These are phyloP conservation scores for Clarias fuscus DNA, from an alignment of 2,797 vertebrate species.

Conservation along the genomic window DNA sequence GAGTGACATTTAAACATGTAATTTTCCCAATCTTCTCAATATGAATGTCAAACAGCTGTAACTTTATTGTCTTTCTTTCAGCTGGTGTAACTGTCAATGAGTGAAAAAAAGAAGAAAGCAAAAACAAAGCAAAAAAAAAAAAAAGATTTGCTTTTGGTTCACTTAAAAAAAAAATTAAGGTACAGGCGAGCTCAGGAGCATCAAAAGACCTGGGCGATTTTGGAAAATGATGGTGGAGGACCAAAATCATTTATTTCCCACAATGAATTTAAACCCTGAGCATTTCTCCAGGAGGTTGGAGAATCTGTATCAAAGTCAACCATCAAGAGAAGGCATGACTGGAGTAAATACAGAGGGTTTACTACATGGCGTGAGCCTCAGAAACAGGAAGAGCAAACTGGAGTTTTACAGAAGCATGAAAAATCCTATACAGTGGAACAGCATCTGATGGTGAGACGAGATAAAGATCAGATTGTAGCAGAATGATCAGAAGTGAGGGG, in stretches of 20 bases:
- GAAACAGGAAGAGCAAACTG: not conserved
- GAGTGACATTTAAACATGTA: too few relatives aligned
- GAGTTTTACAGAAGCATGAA: not conserved
- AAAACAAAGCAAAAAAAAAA: too few relatives aligned
- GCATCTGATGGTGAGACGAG: not conserved
- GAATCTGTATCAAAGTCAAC: not conserved
- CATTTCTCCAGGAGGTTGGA: not conserved
- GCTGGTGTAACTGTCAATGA: too few relatives aligned
- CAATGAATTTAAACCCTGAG: too few relatives aligned
- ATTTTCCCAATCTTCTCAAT: too few relatives aligned
- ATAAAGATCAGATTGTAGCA: not conserved
- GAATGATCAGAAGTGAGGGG: not conserved
- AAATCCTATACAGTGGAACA: not conserved
- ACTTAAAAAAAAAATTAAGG: not conserved
- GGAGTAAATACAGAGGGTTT: not conserved
- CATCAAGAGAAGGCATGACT: not conserved
- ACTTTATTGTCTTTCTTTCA: too few relatives aligned
- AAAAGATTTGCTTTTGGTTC: too few relatives aligned
- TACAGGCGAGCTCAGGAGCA: not conserved
- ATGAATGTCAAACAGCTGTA: too few relatives aligned
- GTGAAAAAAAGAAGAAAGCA: too few relatives aligned
- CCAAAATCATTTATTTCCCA: not conserved
- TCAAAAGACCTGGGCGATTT: not conserved
- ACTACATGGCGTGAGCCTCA: not conserved
- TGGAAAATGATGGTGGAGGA: not conserved